Conservation (phyloP, 2,888 invertebrate species). For the Resseliella maxima region DNA sequence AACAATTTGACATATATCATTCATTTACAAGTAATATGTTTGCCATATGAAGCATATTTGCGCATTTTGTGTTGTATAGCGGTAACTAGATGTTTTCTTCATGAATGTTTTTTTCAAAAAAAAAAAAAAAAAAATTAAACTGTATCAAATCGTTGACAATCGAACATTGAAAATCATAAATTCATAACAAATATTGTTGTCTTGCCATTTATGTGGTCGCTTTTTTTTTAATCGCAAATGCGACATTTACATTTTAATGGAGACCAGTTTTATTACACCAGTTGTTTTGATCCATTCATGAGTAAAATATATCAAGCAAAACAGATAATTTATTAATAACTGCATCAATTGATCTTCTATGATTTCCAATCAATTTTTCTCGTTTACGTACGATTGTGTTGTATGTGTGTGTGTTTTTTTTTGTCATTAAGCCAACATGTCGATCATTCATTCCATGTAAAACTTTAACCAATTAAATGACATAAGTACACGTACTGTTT, state of each 20-base stretch:
- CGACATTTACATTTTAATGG: background rate
- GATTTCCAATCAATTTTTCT: constrained; percentile 29
- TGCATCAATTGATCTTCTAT: constrained; percentile 37
- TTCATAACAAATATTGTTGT: constrained; percentile 42
- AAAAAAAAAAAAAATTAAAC: too few species aligned
- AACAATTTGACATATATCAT: constrained; percentile 55
- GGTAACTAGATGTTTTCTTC: background rate
- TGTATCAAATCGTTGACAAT: constrained; percentile 1
- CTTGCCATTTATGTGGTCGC: background rate
- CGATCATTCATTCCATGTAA: constrained; percentile 4
- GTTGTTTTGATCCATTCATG: background rate
- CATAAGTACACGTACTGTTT: constrained; percentile 13
- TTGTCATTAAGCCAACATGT: background rate
- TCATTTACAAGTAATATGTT: background rate
- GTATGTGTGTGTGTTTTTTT: background rate
- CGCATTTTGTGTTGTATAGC: background rate
- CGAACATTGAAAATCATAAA: constrained; percentile 26
- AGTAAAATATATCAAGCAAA: background rate
- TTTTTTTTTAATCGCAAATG: background rate
- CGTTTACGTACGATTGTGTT: background rate
- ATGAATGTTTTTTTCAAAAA: constrained; percentile 1
- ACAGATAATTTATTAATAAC: constrained; percentile 50
- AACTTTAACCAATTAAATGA: constrained; percentile 18
- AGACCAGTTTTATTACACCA: background rate
- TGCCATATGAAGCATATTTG: background rate